These are phyloP conservation scores for Drosophila parthenogenetica DNA, from an alignment of 2,888 invertebrate species.

Conservation along the genomic window DNA sequence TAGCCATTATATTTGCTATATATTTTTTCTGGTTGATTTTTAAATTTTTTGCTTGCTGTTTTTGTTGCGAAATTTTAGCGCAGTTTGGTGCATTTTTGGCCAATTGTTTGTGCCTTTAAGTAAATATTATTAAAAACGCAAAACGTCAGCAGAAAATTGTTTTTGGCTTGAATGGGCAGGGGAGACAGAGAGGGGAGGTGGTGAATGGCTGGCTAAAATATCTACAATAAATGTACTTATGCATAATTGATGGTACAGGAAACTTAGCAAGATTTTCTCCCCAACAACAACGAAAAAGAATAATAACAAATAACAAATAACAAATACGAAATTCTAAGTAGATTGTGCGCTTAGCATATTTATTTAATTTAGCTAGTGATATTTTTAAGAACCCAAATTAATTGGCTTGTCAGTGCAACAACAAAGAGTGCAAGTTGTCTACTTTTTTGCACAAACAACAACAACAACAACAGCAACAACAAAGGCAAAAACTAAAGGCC, in stretches of 20 bases:
- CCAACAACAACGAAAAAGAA: constrained; percentile 33
- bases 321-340: constrained; percentile 34
- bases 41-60: constrained; percentile 30
- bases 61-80: constrained; percentile 42
- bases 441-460: constrained; percentile 56
- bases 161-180: neutral
- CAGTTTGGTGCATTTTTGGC: constrained; percentile 62
- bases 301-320: neutral
- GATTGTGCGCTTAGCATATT: constrained; percentile 66
- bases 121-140: constrained; percentile 80
- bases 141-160: constrained; percentile 51
- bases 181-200: neutral
- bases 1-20: constrained; percentile 42
- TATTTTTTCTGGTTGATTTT: constrained; percentile 33
- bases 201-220: constrained; percentile 42
- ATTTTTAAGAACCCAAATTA: constrained; percentile 77
- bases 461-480: constrained; percentile 39
- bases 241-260: constrained; percentile 80
- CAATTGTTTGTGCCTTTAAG: constrained; percentile 76
- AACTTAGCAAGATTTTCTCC: constrained; percentile 43
- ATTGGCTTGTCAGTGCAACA: constrained; percentile 67
- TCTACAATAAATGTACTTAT: constrained; percentile 49
- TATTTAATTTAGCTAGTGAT: constrained; percentile 77
- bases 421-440: constrained; percentile 45
- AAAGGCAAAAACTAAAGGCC: constrained; percentile 79